phyloP scores from a whole-genome alignment of 2,797 vertebrate species.

The Glyptemys insculpta region DNA sequence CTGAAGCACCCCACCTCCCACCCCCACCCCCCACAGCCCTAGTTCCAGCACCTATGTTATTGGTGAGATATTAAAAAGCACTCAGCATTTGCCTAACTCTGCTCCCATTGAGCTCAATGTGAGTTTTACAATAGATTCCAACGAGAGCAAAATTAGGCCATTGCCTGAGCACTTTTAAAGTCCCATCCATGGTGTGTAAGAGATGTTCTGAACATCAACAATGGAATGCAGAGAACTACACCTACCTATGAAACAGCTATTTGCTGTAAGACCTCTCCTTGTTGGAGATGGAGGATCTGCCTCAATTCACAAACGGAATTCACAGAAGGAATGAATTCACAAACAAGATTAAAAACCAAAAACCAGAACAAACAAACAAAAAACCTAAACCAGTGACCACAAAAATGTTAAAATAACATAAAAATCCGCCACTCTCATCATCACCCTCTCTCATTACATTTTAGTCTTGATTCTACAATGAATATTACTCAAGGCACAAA shows the following conservation, averaged over 20 bases:
- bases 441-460: not conserved
- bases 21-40: no score
- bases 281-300: not conserved
- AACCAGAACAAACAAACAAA: not conserved
- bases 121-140: not conserved
- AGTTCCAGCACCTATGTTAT: no score
- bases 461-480: not conserved
- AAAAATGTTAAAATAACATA: not conserved
- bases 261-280: not conserved
- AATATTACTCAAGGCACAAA: not conserved
- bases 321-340: not conserved
- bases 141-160: not conserved
- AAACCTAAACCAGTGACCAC: not conserved
- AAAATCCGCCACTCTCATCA: not conserved
- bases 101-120: not conserved
- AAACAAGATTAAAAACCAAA: accelerated
- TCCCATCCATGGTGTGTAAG: not conserved
- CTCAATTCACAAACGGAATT: not conserved
- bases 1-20: no score
- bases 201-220: not conserved
- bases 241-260: not conserved
- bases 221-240: not conserved
- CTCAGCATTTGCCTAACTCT: not conserved
- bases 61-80: not conserved
- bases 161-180: not conserved